Evolutionary conservation across 2,888 invertebrate genomes (phyloP), one percentile per base, ranked within the genome.

Genomic region (Folsomia candida): DNA sequence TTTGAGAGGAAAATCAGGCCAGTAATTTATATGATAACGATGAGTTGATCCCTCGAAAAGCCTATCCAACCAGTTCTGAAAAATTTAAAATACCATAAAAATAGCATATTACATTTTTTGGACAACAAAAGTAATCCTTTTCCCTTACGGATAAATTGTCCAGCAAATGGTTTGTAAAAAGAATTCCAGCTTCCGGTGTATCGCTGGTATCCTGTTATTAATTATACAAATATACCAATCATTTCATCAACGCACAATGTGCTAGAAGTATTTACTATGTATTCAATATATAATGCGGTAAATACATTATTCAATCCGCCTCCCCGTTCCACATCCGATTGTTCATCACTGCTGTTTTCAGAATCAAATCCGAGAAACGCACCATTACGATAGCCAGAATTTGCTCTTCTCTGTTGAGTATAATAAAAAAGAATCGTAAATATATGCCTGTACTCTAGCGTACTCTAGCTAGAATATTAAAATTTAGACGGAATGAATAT

Each of bases 21-120:
- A 99, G 84, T 95, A 95, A 84, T 95, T 94, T 80, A 99, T 90
- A 84, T 94, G 92, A 85, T 97, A 97, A 80, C 97, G 90, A 83
- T 94, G 92, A 4, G 97, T 94, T 76, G 92, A 91, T 76, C 98
- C 98, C 83, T 98, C 98, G 83, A 98, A 97, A 76, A 99, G 86
- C 26, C 96, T 89, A 84, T 99, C 98, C 81, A 99, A 85, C 98
- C 98, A 99, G 85, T 94, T 94, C n/a, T n/a, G n/a, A n/a, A n/a
- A n/a, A n/a, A n/a, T n/a, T n/a, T n/a, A n/a, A n/a, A n/a, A n/a
- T n/a, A n/a, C n/a, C n/a, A n/a, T n/a, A n/a, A n/a, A n/a, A n/a
- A n/a, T n/a, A n/a, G n/a, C n/a, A n/a, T n/a, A n/a, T n/a, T n/a
- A n/a, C n/a, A n/a, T n/a, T n/a, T n/a, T n/a, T n/a, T 68, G 94